Conservation (phyloP, 1,140 invertebrate genomes). For the Littorina saxatilis region DNA sequence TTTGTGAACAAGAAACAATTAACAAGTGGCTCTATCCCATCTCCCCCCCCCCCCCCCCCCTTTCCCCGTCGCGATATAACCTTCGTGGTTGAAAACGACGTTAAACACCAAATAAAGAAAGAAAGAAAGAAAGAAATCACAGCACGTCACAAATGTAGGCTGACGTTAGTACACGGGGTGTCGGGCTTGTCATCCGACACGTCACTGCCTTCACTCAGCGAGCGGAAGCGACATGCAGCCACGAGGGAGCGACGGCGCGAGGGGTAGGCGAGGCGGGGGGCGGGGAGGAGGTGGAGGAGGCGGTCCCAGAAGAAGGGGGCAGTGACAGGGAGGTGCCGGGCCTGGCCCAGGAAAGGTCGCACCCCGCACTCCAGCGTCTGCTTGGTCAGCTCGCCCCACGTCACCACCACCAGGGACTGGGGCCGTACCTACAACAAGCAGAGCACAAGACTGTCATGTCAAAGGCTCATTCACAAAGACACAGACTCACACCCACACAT, state of each 20-base stretch:
- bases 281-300: conserved; percentile 29
- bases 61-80: too few relatives aligned
- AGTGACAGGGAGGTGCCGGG: background rate
- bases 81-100: too few relatives aligned
- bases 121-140: too few relatives aligned
- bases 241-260: background rate
- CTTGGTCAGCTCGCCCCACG: conserved; percentile 39
- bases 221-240: conserved; percentile 25
- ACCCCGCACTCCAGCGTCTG: conserved; percentile 38
- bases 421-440: conserved; percentile 17
- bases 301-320: conserved; percentile 36
- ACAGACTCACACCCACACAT: too few relatives aligned
- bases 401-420: conserved; percentile 15
- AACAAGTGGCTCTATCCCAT: too few relatives aligned
- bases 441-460: too few relatives aligned
- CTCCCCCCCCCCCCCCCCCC: too few relatives aligned
- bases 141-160: background rate
- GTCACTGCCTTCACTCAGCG: conserved; percentile 25
- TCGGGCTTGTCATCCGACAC: background rate
- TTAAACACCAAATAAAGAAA: too few relatives aligned
- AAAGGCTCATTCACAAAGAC: too few relatives aligned
- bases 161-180: background rate
- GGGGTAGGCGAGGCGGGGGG: background rate
- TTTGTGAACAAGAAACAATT: too few relatives aligned
- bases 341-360: background rate